phyloP scores from a whole-genome alignment of 2,888 invertebrate genomes.

The Minunthozetes semirufus region DNA sequence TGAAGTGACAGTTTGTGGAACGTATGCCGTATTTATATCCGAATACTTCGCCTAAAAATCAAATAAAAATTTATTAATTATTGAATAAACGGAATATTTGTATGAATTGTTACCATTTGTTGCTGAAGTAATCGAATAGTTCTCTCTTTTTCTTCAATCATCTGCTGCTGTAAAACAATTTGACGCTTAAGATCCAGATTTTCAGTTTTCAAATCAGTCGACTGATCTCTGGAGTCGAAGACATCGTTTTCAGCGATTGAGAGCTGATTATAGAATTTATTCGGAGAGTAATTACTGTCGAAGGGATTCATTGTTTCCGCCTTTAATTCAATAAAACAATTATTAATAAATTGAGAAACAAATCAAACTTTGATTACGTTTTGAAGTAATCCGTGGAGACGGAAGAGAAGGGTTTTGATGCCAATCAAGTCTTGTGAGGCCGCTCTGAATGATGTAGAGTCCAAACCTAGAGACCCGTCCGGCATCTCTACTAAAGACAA shows the following conservation, averaged over 20 bases:
- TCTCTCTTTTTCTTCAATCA: slow-evolving; percentile 77
- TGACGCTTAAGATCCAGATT: slow-evolving; percentile 41
- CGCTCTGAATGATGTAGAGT: slow-evolving; percentile 41
- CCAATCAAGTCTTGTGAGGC: slow-evolving; percentile 42
- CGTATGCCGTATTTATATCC: not conserved
- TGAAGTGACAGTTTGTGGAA: not conserved
- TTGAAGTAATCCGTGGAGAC: slow-evolving; percentile 41
- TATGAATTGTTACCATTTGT: slow-evolving; percentile 54
- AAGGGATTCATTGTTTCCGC: slow-evolving; percentile 43
- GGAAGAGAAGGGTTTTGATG: slow-evolving; percentile 41
- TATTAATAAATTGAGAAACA: not conserved
- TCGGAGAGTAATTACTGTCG: slow-evolving; percentile 34
- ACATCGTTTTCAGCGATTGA: not conserved
- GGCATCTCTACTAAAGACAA: slow-evolving; percentile 40
- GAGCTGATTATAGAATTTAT: slow-evolving; percentile 15
- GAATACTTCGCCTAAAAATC: slow-evolving; percentile 30
- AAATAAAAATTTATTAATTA: not conserved
- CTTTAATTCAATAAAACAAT: slow-evolving; percentile 35
- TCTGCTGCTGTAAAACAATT: slow-evolving; percentile 54
- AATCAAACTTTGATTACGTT: slow-evolving; percentile 35
- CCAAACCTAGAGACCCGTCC: slow-evolving; percentile 40
- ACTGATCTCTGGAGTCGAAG: not conserved
- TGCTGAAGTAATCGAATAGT: slow-evolving; percentile 71
- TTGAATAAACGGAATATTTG: not conserved
- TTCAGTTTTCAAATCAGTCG: slow-evolving; percentile 37